These are phyloP conservation scores for Pteria penguin DNA, from an alignment of 2,888 invertebrate species.

Conservation along the genomic window DNA sequence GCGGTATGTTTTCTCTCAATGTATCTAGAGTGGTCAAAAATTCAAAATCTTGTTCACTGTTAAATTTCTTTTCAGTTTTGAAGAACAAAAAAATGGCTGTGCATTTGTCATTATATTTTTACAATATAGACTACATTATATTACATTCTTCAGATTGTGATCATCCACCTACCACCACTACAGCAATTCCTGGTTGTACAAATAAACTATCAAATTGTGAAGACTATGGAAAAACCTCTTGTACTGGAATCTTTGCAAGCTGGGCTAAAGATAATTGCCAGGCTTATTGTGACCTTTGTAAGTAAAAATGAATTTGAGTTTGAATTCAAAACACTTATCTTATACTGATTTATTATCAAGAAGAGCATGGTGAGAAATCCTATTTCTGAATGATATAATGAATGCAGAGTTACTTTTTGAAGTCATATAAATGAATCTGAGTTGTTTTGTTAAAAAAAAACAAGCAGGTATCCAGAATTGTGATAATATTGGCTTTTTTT, in stretches of 20 bases:
- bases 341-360: neutral
- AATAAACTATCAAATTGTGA: slow-evolving; percentile 53
- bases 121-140: too few species aligned
- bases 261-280: slow-evolving; percentile 58
- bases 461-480: too few species aligned
- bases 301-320: neutral
- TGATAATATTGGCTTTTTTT: too few species aligned
- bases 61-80: too few species aligned
- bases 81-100: too few species aligned
- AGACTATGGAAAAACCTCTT: slow-evolving; percentile 53
- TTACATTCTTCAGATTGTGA: slow-evolving; percentile 21
- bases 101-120: too few species aligned
- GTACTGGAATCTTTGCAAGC: slow-evolving; percentile 52
- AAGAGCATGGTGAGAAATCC: neutral
- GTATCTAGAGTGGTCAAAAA: too few species aligned
- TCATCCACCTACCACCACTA: slow-evolving; percentile 37
- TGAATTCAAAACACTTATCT: neutral
- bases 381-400: too few species aligned
- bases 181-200: slow-evolving; percentile 44
- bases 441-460: too few species aligned
- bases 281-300: slow-evolving; percentile 54
- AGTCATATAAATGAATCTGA: too few species aligned
- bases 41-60: too few species aligned
- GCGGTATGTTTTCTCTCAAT: slow-evolving; percentile 31
- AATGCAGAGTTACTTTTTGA: too few species aligned